Evolutionary conservation across 2,797 vertebrate species (phyloP).

Genomic region (Astyanax mexicanus): DNA sequence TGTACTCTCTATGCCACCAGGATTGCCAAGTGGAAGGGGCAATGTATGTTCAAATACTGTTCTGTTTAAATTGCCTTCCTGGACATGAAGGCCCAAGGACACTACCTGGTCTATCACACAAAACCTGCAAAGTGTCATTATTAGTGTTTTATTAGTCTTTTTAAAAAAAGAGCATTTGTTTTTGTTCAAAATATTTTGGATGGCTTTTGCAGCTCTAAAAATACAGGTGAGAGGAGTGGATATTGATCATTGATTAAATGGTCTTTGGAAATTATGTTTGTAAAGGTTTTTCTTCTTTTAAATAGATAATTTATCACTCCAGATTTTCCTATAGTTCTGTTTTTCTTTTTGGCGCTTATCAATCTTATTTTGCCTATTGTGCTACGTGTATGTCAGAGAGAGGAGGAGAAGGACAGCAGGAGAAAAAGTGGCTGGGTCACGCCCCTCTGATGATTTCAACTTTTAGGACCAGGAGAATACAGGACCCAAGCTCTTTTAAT

Average conservation of each 20-base stretch:
- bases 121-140: slow-evolving; percentile 20
- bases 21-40: slow-evolving; percentile 23
- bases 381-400: slow-evolving; percentile 11
- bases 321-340: slow-evolving; percentile 27
- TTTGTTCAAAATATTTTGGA: slow-evolving; percentile 37
- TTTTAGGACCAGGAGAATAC: slow-evolving; percentile 34
- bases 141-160: slow-evolving; percentile 11
- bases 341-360: slow-evolving; percentile 27
- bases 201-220: slow-evolving; percentile 12
- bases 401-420: slow-evolving; percentile 17
- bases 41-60: slow-evolving; percentile 1
- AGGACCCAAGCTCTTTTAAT: slow-evolving; percentile 36
- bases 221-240: background rate
- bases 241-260: slow-evolving; percentile 29
- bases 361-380: slow-evolving; percentile 5
- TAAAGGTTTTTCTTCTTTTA: slow-evolving; percentile 47
- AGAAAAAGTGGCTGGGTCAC: slow-evolving; percentile 3
- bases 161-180: background rate
- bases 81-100: slow-evolving; percentile 16
- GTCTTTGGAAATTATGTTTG: slow-evolving; percentile 61
- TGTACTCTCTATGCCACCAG: background rate
- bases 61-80: slow-evolving; percentile 5
- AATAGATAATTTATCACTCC: slow-evolving; percentile 56
- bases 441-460: slow-evolving; percentile 16
- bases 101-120: slow-evolving; percentile 26